Conservation (phyloP, 2,888 invertebrate species). For the Hypolimnas misippus region DNA sequence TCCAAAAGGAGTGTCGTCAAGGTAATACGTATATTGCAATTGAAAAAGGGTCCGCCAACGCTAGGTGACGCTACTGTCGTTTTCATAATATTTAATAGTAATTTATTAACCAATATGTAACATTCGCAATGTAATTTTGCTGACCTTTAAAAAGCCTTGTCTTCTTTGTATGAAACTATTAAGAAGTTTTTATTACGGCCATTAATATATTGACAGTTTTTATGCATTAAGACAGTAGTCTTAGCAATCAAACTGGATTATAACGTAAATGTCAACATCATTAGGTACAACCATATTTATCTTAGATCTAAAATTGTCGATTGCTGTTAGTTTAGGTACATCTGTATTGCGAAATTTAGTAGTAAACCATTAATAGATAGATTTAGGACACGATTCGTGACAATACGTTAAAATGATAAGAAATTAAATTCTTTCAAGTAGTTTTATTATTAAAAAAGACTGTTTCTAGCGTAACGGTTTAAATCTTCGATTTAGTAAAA, state of each 20-base stretch:
- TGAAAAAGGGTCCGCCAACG: no score
- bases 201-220: conserved; percentile 4
- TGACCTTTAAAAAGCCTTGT: neutral
- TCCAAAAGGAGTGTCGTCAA: no score
- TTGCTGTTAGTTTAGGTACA: conserved; percentile 19
- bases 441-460: neutral
- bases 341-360: conserved; percentile 8
- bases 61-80: no score
- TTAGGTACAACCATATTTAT: conserved; percentile 35
- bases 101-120: no score
- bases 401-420: neutral
- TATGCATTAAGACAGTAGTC: neutral
- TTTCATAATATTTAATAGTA: no score
- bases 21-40: no score
- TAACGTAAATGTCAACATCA: conserved; percentile 38
- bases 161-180: neutral
- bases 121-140: neutral
- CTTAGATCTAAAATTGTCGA: conserved; percentile 32
- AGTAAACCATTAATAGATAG: neutral
- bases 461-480: neutral
- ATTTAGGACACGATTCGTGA: neutral
- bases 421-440: neutral
- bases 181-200: conserved; percentile 2
- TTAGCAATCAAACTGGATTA: conserved; percentile 27
- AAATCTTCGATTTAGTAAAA: neutral